Percentiles rank a stretch among this genome's conserved stretches.
phyloP scores from a whole-genome alignment of 2,113 vertebrate species.

The Peromyscus californicus region DNA sequence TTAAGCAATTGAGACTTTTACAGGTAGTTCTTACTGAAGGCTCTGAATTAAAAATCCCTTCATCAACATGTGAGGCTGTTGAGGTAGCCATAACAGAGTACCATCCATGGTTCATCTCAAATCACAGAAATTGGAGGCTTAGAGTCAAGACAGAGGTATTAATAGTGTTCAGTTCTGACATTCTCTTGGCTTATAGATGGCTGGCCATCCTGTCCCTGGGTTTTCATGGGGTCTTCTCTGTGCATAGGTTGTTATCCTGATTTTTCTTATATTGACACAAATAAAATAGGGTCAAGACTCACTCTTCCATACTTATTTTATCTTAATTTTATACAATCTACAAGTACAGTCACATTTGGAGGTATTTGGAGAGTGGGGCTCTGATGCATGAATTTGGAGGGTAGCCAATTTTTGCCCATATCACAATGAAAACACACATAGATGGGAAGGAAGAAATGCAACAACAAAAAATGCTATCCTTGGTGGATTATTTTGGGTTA shows the following conservation, averaged over 20 bases:
- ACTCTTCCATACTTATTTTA: background rate
- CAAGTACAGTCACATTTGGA: background rate
- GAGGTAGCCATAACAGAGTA: background rate
- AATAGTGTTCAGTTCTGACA: too few relatives aligned
- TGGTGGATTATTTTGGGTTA: rapidly evolving
- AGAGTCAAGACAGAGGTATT: background rate
- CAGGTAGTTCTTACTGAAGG: background rate
- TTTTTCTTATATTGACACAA: background rate
- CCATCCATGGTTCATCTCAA: background rate
- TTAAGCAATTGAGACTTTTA: background rate
- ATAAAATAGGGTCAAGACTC: background rate
- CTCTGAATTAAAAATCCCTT: background rate
- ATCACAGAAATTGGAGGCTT: background rate
- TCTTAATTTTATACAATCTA: background rate
- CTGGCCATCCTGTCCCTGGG: background rate
- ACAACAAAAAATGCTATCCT: background rate
- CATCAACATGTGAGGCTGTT: too few relatives aligned
- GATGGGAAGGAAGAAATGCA: background rate
- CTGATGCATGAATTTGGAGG: background rate
- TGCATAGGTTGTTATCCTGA: too few relatives aligned
- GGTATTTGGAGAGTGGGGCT: background rate
- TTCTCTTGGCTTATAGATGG: background rate
- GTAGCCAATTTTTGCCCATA: background rate
- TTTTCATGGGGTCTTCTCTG: background rate
- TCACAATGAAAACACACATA: background rate